Evolutionary conservation across 2,113 vertebrate genomes (phyloP).

Genomic region (Orycteropus afer): DNA sequence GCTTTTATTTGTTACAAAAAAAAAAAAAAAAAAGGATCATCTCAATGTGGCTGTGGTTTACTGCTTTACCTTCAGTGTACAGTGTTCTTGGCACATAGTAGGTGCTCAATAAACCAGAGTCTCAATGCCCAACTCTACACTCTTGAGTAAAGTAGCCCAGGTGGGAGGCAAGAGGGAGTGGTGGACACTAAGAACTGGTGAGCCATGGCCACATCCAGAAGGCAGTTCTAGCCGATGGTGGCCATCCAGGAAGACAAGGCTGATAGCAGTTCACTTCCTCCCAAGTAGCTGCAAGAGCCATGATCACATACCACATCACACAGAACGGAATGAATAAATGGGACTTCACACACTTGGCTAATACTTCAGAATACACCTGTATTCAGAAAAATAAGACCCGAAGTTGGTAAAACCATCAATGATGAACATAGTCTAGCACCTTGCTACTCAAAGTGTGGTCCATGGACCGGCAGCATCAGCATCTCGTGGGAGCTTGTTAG

Average conservation of each 20-base stretch:
- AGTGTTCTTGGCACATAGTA: neutral
- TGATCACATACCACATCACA: neutral
- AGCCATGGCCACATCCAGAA: neutral
- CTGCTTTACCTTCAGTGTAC: neutral
- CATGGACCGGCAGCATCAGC: neutral
- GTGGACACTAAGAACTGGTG: neutral
- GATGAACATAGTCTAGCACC: neutral
- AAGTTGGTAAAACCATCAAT: neutral
- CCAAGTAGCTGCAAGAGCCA: neutral
- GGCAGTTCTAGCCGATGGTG: too few relatives aligned
- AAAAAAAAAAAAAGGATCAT: too few relatives aligned
- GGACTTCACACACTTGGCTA: neutral
- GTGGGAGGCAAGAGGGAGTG: neutral
- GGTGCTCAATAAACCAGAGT: neutral
- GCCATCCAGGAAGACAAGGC: neutral
- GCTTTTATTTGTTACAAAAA: neutral
- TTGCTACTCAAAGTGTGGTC: neutral
- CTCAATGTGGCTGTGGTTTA: neutral
- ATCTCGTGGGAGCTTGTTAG: neutral
- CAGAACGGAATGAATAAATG: neutral
- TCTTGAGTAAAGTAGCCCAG: neutral
- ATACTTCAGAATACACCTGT: neutral
- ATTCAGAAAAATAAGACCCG: neutral
- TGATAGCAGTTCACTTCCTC: neutral
- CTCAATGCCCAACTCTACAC: neutral